Evolutionary conservation across 2,797 vertebrate genomes (phyloP), one percentile per base, ranked within the genome.

Genomic region (Phalloptychus januarius): DNA sequence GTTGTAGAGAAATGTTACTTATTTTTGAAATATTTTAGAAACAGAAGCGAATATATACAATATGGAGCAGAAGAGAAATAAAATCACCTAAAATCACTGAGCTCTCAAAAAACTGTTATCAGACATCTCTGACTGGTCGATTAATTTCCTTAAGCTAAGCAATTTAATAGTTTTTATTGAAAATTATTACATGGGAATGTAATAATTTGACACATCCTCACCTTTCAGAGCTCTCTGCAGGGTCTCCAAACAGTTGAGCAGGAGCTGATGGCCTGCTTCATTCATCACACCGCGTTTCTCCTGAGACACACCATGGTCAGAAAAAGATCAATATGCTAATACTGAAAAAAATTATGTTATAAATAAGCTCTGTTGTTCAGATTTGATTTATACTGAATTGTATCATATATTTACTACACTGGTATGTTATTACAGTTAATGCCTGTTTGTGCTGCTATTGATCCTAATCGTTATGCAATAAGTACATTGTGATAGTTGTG

Each of bases 151-250:
- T 61, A 61, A 61, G 28, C 36, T 28, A 20, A 5, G 12, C 20
- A 46, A 23, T 38, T 48, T 15, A 0, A 8, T 12, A 4, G 73
- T 1, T 25, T 52, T 8, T n/a, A n/a, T n/a, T n/a, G n/a, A n/a
- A n/a, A n/a, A n/a, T n/a, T n/a, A n/a, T n/a, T n/a, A n/a, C n/a
- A n/a, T n/a, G 61, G 61, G 36, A 67, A 40, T 23, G 20, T 40
- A 40, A 40, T 67, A 5, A 40, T 42, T 42, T 67, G 10, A 67
- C 40, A 42, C 65, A 7, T 58, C 2, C 86, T 94, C 88, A 99
- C 98, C 98, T 97, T 99, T 99, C 46, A 99, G 93, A 1, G 98
- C 98, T 91, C 96, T 98, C 93, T 99, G 98, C 88, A 99, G 90
- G 0, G 96, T 99, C 95, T 99, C 98, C 93, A 99, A 92, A 86